These are phyloP conservation scores for Dasysyrphus albostriatus DNA, from an alignment of 2,888 invertebrate species.

Conservation along the genomic window DNA sequence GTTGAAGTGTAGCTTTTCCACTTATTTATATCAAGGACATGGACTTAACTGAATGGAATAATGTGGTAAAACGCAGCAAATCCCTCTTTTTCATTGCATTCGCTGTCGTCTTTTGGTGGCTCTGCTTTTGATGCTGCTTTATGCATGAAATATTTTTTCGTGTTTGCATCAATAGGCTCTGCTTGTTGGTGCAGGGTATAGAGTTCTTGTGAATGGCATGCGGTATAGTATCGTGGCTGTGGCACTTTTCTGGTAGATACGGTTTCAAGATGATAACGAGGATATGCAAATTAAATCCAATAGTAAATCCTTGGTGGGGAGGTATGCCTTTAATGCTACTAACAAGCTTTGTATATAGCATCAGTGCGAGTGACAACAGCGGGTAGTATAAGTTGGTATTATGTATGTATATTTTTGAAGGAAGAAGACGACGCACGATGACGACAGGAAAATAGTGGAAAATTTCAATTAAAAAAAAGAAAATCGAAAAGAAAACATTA, in stretches of 20 bases:
- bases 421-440: neutral
- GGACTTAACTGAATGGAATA: conserved; percentile 42
- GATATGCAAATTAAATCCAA: conserved; percentile 73
- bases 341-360: neutral
- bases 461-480: conserved; percentile 54
- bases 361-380: conserved; percentile 14
- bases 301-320: neutral
- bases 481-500: conserved; percentile 57
- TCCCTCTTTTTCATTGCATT: conserved; percentile 55
- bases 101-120: conserved; percentile 33
- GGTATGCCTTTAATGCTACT: neutral
- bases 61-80: conserved; percentile 53
- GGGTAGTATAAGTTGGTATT: too few species aligned
- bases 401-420: too few species aligned
- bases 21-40: conserved; percentile 46
- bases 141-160: conserved; percentile 53
- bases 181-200: neutral
- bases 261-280: conserved; percentile 55
- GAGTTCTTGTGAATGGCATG: neutral
- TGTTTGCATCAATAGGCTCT: conserved; percentile 55
- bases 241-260: neutral
- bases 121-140: conserved; percentile 22
- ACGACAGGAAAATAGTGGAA: conserved; percentile 28
- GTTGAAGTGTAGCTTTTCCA: conserved; percentile 10
- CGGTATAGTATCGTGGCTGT: neutral